Base-by-base conservation (phyloP, 2,797 vertebrate genomes). In the Cyclopterus lumpus region DNA sequence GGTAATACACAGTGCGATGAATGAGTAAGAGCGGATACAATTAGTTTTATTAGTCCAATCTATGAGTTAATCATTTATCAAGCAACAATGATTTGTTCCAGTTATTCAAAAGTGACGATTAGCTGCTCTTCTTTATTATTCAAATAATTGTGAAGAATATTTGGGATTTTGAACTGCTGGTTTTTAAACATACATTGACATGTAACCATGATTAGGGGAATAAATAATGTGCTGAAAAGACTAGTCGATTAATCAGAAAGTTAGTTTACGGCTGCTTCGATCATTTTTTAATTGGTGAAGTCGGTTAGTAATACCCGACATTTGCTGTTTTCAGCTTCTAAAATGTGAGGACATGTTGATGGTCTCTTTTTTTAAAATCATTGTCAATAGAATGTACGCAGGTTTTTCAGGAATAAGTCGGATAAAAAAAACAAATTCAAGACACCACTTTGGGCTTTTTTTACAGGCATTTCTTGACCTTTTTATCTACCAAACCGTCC, bases 1-100 rank as follows among this genome's bases (percentile, higher is more conserved):
- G 64, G 3, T 75, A 76, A 78, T 79, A 32, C 40, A 14, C 4
- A 55, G 22, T 67, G 11, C 36, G 71, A 3, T 80, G 46, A 48
- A 69, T 64, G 40, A 59, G 70, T 58, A 67, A 32, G 11, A 62
- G 22, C 42, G 53, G 28, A 36, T 67, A 80, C 51, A 59, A 48
- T 42, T 22, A 14, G 3, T 30, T 55, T 44, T 32, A 48, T 60
- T 30, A 2, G 3, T 57, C 26, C 8, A 42, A 57, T 46, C 1
- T 0, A 57, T 66, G 32, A 26, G 22, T 70, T 20, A 15, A 51
- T 60, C 8, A 26, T 36, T 71, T 40, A 34, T 24, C 8, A 55
- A 24, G 12, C 9, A n/a, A 24, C 68, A 67, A 51, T 58, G 36
- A 0, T 4, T 24, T 38, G 8, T 58, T 61, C 15, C 2, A 40